Evolutionary conservation across 2,888 invertebrate genomes (phyloP).

Genomic region (Galerucella pusilla): DNA sequence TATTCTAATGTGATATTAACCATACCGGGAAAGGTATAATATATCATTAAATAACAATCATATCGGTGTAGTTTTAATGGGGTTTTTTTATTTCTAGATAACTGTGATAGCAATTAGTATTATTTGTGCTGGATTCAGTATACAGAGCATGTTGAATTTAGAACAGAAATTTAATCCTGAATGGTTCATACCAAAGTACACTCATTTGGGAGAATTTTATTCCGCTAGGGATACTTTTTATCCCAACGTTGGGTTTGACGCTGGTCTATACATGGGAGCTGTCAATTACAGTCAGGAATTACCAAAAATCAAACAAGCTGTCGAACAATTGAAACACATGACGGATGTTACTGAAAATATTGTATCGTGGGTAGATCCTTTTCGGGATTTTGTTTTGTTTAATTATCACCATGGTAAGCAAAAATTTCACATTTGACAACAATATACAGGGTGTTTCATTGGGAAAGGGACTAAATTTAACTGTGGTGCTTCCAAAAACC

Average conservation of each 20-base stretch:
- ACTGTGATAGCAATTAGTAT: conserved; percentile 72
- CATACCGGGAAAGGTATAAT: conserved; percentile 71
- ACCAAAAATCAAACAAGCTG: conserved; percentile 68
- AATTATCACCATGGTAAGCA: conserved; percentile 68
- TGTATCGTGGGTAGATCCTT: conserved; percentile 75
- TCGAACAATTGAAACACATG: conserved; percentile 67
- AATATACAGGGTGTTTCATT: no score
- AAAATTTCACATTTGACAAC: no score
- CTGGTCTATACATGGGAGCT: conserved; percentile 74
- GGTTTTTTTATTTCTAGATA: conserved; percentile 60
- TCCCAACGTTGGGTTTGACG: conserved; percentile 74
- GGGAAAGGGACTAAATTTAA: no score
- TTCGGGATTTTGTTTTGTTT: conserved; percentile 70
- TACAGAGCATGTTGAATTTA: conserved; percentile 72
- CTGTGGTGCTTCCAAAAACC: no score
- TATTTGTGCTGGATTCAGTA: conserved; percentile 71
- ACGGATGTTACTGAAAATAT: conserved; percentile 69
- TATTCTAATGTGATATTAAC: conserved; percentile 77
- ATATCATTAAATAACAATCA: not conserved
- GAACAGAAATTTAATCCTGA: conserved; percentile 83
- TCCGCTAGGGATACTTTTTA: conserved; percentile 70
- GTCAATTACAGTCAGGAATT: conserved; percentile 75
- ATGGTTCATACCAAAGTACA: conserved; percentile 80
- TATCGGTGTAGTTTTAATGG: conserved; percentile 4
- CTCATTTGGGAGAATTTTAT: conserved; percentile 74